These are phyloP conservation scores for Torymus texanus DNA, from an alignment of 2,888 invertebrate species.

Conservation along the genomic window DNA sequence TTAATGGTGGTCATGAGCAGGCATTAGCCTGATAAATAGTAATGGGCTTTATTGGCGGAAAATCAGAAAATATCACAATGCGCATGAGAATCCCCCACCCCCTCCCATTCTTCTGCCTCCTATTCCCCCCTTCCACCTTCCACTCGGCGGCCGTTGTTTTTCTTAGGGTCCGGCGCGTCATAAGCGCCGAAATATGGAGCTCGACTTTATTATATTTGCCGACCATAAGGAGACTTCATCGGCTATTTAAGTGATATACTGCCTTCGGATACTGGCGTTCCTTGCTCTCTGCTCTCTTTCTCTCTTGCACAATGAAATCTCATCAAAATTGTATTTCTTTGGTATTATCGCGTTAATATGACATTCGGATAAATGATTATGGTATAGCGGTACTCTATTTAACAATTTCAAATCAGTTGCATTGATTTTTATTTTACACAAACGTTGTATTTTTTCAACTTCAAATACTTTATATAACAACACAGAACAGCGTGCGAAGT, in stretches of 20 bases:
- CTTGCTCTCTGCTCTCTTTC: constrained; percentile 35
- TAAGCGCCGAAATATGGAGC: constrained; percentile 73
- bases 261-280: constrained; percentile 64
- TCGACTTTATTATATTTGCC: constrained; percentile 74
- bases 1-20: constrained; percentile 74
- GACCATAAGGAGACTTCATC: constrained; percentile 73
- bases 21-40: constrained; percentile 75
- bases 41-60: constrained; percentile 75
- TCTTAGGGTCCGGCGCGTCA: constrained; percentile 65
- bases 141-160: constrained; percentile 63
- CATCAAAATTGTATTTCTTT: constrained; percentile 26
- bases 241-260: constrained; percentile 71
- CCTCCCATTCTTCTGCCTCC: background rate
- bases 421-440: too few species aligned
- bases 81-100: constrained; percentile 57
- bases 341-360: background rate
- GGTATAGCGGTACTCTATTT: too few species aligned
- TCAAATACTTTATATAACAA: too few species aligned
- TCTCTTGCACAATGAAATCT: constrained; percentile 38
- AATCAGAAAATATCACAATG: constrained; percentile 74
- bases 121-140: constrained; percentile 33
- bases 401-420: too few species aligned
- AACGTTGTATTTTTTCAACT: too few species aligned
- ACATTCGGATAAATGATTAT: background rate
- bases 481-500: too few species aligned